phyloP scores from a whole-genome alignment of 2,888 invertebrate genomes.

The Drosophila meridiana region DNA sequence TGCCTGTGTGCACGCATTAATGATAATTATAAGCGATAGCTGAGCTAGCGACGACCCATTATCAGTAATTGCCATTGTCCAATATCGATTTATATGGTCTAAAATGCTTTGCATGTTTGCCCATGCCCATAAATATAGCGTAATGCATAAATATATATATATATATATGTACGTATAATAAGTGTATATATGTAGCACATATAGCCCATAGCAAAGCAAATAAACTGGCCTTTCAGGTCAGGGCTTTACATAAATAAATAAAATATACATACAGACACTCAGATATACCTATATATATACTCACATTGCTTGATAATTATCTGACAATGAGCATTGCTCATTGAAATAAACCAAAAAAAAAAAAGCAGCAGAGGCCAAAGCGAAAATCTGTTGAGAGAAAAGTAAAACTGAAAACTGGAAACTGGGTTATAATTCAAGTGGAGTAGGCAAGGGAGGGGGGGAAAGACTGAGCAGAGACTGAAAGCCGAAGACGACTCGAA shows the following conservation, averaged over 20 bases:
- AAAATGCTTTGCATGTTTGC: slow-evolving; percentile 69
- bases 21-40: slow-evolving; percentile 55
- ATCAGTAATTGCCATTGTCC: slow-evolving; percentile 74
- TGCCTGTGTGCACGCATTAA: slow-evolving; percentile 35
- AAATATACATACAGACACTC: not conserved
- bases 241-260: slow-evolving; percentile 60
- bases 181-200: not conserved
- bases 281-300: slow-evolving; percentile 11
- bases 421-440: slow-evolving; percentile 51
- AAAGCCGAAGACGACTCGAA: slow-evolving; percentile 45
- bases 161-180: not conserved
- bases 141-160: slow-evolving; percentile 11
- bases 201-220: slow-evolving; percentile 50
- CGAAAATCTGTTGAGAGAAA: slow-evolving; percentile 39
- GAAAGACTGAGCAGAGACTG: not conserved
- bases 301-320: slow-evolving; percentile 71
- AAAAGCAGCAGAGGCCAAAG: slow-evolving; percentile 37
- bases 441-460: slow-evolving; percentile 33
- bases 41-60: slow-evolving; percentile 46
- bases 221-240: slow-evolving; percentile 70
- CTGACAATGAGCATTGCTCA: slow-evolving; percentile 70
- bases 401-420: slow-evolving; percentile 32
- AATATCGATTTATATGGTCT: slow-evolving; percentile 72
- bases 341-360: slow-evolving; percentile 38
- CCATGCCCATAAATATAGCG: slow-evolving; percentile 36